Percentiles rank a stretch among this genome's conserved stretches.
Evolutionary conservation across 2,113 vertebrate species (phyloP).

Genomic region (Notarius quadriscutis): DNA sequence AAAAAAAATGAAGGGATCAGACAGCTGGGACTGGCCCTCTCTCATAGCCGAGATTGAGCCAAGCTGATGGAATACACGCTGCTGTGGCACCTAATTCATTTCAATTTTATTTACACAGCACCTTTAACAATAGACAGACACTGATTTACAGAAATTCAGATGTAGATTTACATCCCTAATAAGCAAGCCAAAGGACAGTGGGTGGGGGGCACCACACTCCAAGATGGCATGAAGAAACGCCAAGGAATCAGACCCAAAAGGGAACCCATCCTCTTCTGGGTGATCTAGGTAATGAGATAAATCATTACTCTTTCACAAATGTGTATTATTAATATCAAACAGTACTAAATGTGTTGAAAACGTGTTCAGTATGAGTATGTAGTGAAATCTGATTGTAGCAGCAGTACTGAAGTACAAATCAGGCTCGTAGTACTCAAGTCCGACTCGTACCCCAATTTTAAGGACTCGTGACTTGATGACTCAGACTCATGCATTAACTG

Average conservation of each 20-base stretch:
- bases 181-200: neutral
- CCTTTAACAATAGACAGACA: neutral
- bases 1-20: conserved; percentile 29
- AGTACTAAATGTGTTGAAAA: neutral
- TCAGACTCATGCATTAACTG: too few species aligned
- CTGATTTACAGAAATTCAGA: neutral
- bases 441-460: too few species aligned
- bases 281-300: neutral
- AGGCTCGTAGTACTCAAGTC: too few species aligned
- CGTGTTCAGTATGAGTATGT: neutral
- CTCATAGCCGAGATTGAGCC: neutral
- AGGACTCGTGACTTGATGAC: too few species aligned
- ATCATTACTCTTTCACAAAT: neutral
- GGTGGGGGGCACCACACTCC: neutral
- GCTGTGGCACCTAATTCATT: neutral
- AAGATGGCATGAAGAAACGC: neutral
- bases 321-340: conserved; percentile 1
- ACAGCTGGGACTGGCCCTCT: neutral
- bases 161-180: neutral
- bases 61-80: conserved; percentile 14
- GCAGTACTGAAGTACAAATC: neutral
- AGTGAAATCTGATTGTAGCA: neutral
- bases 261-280: neutral
- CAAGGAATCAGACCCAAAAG: neutral
- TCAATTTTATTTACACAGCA: neutral